phyloP scores from a whole-genome alignment of 2,888 invertebrate species.

The Dendrolimus houi region DNA sequence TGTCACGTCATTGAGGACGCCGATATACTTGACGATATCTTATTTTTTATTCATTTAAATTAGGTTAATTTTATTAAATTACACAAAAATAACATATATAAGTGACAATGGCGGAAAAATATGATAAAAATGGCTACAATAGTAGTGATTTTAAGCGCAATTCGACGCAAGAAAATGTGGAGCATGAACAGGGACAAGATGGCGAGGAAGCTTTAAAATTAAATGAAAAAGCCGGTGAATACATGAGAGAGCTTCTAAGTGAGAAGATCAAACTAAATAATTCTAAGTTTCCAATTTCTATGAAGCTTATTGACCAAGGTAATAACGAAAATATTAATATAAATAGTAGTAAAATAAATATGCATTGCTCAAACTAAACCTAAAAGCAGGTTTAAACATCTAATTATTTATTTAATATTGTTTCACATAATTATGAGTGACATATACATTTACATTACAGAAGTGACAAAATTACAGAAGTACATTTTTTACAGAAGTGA shows the following conservation, averaged over 20 bases:
- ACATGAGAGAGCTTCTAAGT: constrained; percentile 83
- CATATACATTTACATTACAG: constrained; percentile 61
- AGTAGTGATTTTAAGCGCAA: constrained; percentile 69
- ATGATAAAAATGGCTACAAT: constrained; percentile 64
- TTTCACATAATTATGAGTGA: neutral
- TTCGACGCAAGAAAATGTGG: constrained; percentile 34
- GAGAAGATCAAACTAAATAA: constrained; percentile 82
- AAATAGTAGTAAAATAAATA: too few species aligned
- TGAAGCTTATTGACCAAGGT: constrained; percentile 86
- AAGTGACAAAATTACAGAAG: constrained; percentile 82
- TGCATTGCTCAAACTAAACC: too few species aligned
- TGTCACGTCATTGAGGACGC: constrained; percentile 2
- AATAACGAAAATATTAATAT: constrained; percentile 12
- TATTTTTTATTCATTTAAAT: neutral
- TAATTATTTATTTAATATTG: too few species aligned
- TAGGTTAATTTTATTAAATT: neutral
- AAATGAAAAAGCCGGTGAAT: constrained; percentile 85
- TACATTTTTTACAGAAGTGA: constrained; percentile 78
- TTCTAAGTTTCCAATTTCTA: constrained; percentile 82
- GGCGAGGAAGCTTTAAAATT: constrained; percentile 75
- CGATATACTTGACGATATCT: neutral
- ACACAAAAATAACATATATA: neutral
- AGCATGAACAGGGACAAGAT: constrained; percentile 57
- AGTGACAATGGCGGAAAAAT: constrained; percentile 47
- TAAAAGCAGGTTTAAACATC: too few species aligned